These are phyloP conservation scores for Habropoda laboriosa DNA, from an alignment of 1,140 invertebrate species.

Conservation along the genomic window DNA sequence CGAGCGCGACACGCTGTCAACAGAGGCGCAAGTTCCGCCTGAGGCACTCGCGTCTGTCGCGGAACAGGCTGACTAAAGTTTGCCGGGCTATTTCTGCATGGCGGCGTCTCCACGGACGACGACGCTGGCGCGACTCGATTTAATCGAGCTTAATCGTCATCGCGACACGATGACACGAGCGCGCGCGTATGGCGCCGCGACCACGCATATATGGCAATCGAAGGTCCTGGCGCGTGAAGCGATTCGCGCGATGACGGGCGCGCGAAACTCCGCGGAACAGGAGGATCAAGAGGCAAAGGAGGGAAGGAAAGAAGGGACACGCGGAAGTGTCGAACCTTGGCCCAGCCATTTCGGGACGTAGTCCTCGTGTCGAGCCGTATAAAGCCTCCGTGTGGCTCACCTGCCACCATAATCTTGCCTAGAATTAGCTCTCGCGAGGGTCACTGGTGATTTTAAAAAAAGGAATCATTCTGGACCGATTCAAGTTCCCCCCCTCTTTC, in stretches of 20 bases:
- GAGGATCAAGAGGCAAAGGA: slow-evolving; percentile 58
- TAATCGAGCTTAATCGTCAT: slow-evolving; percentile 42
- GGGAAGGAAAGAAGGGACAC: slow-evolving; percentile 65
- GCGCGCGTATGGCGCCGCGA: slow-evolving; percentile 53
- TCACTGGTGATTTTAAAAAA: slow-evolving; percentile 17
- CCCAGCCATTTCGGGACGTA: slow-evolving; percentile 71
- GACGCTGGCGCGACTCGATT: background rate
- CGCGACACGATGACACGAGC: slow-evolving; percentile 32
- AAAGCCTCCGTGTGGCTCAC: slow-evolving; percentile 58
- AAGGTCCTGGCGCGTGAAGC: slow-evolving; percentile 55
- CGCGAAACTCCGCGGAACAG: slow-evolving; percentile 38
- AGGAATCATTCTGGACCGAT: background rate
- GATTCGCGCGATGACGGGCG: slow-evolving; percentile 47
- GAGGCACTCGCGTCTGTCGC: background rate
- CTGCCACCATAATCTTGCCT: slow-evolving; percentile 32
- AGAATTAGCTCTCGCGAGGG: slow-evolving; percentile 48
- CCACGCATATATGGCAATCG: slow-evolving; percentile 68
- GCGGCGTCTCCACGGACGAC: background rate
- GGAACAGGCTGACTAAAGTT: slow-evolving; percentile 25
- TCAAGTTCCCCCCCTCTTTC: background rate
- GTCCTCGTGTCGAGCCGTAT: slow-evolving; percentile 73
- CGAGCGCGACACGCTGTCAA: background rate
- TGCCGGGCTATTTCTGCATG: slow-evolving; percentile 28
- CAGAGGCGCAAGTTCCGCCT: background rate
- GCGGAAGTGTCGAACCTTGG: slow-evolving; percentile 76